Base-by-base conservation (phyloP, 2,888 invertebrate genomes). In the Crossocerus cetratus region DNA sequence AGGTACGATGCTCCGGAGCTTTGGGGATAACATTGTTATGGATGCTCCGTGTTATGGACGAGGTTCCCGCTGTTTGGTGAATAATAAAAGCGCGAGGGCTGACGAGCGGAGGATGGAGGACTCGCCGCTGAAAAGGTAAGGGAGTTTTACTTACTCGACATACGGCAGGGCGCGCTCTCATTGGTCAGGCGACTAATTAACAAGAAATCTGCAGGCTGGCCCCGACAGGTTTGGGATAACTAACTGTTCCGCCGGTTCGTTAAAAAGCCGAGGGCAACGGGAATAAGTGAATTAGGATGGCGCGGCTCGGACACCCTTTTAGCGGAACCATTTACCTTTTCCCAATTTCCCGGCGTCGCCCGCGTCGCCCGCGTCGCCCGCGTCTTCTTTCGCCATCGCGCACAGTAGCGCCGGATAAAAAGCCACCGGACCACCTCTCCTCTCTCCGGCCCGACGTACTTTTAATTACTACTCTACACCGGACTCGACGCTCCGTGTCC, bases 211-310 rank as follows among this genome's bases (percentile, higher is more conserved):
- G 64, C 64, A 61, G 59, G 53, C 60, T 62, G 53, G 23, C 55
- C 49, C 56, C 60, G 75, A 66, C 69, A 49, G 63, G 62, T 66
- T 62, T 64, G 64, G 65, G 69, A 63, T 81, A 79, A 81, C 74
- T 77, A 77, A 81, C 79, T 79, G 76, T 78, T 74, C 73, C 60
- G 70, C 54, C 77, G 75, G 74, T 80, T 80, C 80, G 77, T 81
- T 81, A 82, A 81, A 81, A 81, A 80, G 72, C 74, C 74, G 60
- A 75, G 67, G 75, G 78, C 80, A 77, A 81, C 78, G 65, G 32
- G 71, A 72, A 74, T 82, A 82, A 82, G 73, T 77, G 79, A 82
- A 81, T 82, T 82, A 82, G 79, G 65, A 75, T 71, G 79, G 72
- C 62, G 74, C 72, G 72, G 60, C 68, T 64, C 63, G 68, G 77